These are phyloP conservation scores for Ectropis grisescens DNA, from an alignment of 1,140 invertebrate species.

Conservation along the genomic window DNA sequence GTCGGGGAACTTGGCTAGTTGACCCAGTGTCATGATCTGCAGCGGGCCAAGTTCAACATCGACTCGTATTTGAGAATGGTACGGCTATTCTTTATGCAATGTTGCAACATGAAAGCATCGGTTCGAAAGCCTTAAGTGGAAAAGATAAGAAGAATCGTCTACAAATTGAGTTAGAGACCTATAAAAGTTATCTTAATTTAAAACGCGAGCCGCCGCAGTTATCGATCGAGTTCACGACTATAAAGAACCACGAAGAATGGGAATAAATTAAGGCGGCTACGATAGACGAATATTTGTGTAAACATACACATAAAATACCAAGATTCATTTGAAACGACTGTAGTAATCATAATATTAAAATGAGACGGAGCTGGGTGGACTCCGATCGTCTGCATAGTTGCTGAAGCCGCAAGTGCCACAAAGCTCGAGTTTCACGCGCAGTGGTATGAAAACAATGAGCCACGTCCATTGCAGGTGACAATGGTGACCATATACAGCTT, in stretches of 20 bases:
- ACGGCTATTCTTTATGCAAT: slow-evolving; percentile 8
- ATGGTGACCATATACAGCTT: too few relatives aligned
- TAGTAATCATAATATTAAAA: too few relatives aligned
- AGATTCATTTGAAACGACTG: too few relatives aligned
- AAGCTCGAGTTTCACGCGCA: slow-evolving; percentile 20
- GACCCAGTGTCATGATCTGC: slow-evolving; percentile 16
- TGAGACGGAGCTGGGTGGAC: too few relatives aligned
- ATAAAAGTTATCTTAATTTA: slow-evolving; percentile 57
- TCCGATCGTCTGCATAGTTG: slow-evolving; percentile 12
- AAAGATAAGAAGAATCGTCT: slow-evolving; percentile 25
- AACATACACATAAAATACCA: too few relatives aligned
- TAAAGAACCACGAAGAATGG: slow-evolving; percentile 23
- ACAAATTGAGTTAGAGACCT: slow-evolving; percentile 39
- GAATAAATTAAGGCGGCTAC: slow-evolving; percentile 13
- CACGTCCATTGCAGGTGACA: slow-evolving; percentile 27
- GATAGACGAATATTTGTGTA: slow-evolving; percentile 7
- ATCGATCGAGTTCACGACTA: slow-evolving; percentile 32
- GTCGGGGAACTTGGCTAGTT: slow-evolving; percentile 9
- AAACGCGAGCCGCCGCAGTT: slow-evolving; percentile 26
- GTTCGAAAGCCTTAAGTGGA: slow-evolving; percentile 19
- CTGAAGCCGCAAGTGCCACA: slow-evolving; percentile 15
- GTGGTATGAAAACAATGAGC: slow-evolving; percentile 41
- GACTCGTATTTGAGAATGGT: neutral
- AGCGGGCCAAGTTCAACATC: slow-evolving; percentile 20
- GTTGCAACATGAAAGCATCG: slow-evolving; percentile 23